Evolutionary conservation across 2,888 invertebrate species (phyloP).

Genomic region (Pseudococcus jackbeardsleyi): DNA sequence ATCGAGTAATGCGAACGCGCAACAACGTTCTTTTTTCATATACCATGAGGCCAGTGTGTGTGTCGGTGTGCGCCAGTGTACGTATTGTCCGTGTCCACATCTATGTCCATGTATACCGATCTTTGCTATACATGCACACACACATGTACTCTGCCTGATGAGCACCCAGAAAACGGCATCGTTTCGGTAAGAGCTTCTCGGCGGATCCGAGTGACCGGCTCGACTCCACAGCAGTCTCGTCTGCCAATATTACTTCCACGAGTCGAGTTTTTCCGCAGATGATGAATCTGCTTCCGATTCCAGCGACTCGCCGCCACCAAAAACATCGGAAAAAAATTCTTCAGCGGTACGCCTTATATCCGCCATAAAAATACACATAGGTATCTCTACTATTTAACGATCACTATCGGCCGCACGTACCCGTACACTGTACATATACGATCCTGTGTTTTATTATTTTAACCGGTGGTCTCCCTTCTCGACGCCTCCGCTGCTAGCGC

Average conservation of each 20-base stretch:
- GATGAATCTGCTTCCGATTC: slow-evolving; percentile 3
- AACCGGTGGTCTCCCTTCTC: neutral
- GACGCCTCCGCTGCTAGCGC: neutral
- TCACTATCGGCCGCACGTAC: neutral
- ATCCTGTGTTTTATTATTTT: slow-evolving; percentile 43
- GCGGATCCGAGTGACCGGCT: slow-evolving; percentile 51
- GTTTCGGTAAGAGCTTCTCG: too few species aligned
- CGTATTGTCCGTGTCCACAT: neutral
- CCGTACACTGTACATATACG: neutral
- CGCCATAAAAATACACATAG: neutral
- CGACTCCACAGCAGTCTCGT: neutral
- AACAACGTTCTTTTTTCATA: slow-evolving; percentile 22
- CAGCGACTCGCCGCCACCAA: neutral
- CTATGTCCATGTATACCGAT: neutral
- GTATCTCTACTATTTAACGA: slow-evolving; percentile 15
- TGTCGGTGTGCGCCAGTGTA: slow-evolving; percentile 37
- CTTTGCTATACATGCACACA: neutral
- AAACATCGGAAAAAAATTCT: neutral
- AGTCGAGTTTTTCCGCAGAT: neutral
- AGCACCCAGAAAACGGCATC: neutral
- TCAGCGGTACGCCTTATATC: neutral
- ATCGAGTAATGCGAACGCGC: slow-evolving; percentile 60
- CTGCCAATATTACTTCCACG: slow-evolving; percentile 46
- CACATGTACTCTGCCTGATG: neutral
- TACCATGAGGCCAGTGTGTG: neutral